Base-by-base conservation (phyloP, 2,797 vertebrate species). In the Hippoglossus hippoglossus region DNA sequence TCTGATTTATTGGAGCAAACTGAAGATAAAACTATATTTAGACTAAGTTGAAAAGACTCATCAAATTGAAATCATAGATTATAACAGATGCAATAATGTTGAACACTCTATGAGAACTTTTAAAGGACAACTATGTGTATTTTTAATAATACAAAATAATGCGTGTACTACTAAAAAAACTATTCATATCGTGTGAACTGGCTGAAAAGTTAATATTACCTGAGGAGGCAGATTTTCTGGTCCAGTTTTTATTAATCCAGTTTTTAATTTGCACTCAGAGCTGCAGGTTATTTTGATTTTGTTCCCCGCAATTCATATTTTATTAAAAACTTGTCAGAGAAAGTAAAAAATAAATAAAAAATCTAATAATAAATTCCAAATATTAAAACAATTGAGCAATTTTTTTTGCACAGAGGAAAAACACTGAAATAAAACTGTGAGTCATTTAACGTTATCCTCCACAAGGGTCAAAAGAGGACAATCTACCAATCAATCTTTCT, bases 21-120 rank as follows among this genome's bases (percentile, higher is more conserved):
- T 65, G 25, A 77, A 69, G 9, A 55, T 49, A 49, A 63, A 72
- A 19, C 12, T 36, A 28, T 9, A 57, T 76, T 73, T 70, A 19
- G 64, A 79, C 39, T 41, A 59, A 1, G 16, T 28, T 50, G 18
- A 62, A 13, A 55, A 46, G 65, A 58, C 25, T 59, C 44, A 63
- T 31, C 1, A 21, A 0, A 28, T 7, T 55, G 10, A 49, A 26
- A 59, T 12, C 3, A 41, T 31, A 19, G 3, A 22, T 1, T 13
- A 24, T 19, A 24, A 34, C 24, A 44, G 51, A 41, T 11, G 15
- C 6, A 15, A 19, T 56, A 5, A 19, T 2, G 2, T 2, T 49
- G 47, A 51, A 6, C 2, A 7, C 36, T 57, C 55, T 18, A 15
- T 15, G 41, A 16, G 15, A 44, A 44, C 13, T 44, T 18, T 44